phyloP scores from a whole-genome alignment of 2,888 invertebrate genomes.

The Agonum fuliginosum region DNA sequence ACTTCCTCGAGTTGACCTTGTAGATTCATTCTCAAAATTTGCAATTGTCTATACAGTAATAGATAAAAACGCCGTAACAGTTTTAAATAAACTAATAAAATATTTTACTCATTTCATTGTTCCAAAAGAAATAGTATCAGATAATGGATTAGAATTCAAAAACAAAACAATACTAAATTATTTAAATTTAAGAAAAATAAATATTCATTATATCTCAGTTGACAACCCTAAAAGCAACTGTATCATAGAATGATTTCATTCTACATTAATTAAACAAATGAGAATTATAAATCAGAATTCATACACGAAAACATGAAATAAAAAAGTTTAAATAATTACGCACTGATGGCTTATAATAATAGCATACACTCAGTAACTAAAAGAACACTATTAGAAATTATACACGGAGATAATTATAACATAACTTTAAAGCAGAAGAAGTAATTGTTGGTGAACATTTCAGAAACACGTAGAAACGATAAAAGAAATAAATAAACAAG shows the following conservation, averaged over 20 bases:
- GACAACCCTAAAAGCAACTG: conserved; percentile 59
- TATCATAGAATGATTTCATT: conserved; percentile 55
- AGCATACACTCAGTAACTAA: conserved; percentile 27
- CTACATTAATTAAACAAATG: conserved; percentile 47
- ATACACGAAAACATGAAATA: not conserved
- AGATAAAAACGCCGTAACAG: conserved; percentile 4
- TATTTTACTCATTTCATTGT: conserved; percentile 28
- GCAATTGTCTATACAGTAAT: conserved; percentile 51
- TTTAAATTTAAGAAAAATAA: conserved; percentile 38
- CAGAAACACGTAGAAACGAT: not conserved
- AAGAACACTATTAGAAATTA: conserved; percentile 2
- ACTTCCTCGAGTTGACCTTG: no score
- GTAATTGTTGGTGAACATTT: conserved; percentile 3
- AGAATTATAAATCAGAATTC: conserved; percentile 26
- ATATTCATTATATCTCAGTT: conserved; percentile 55
- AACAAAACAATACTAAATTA: conserved; percentile 40
- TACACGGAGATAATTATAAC: not conserved
- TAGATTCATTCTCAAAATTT: conserved; percentile 63
- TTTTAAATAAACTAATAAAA: conserved; percentile 7
- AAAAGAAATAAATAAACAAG: conserved; percentile 14
- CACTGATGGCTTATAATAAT: conserved; percentile 20
- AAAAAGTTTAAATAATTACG: conserved; percentile 39
- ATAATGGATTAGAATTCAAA: conserved; percentile 50
- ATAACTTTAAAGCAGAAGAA: not conserved
- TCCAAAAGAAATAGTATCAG: conserved; percentile 47